A percentile compares a stretch with the other conserved stretches of the same genome.
Evolutionary conservation across 2,797 vertebrate species (phyloP).

Genomic region (Varecia variegata): DNA sequence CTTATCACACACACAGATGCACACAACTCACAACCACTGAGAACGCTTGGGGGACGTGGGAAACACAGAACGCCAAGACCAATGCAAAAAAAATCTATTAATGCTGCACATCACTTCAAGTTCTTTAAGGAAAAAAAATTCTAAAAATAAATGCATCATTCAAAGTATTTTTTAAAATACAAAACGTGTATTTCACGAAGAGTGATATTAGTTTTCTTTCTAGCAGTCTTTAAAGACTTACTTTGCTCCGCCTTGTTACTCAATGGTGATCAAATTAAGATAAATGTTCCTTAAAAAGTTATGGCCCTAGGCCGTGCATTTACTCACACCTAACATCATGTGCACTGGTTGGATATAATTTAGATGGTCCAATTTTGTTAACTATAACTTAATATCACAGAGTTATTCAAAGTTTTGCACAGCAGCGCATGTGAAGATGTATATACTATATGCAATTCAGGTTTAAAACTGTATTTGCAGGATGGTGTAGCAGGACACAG

Average conservation of each 20-base stretch:
- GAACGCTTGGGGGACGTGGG: background rate
- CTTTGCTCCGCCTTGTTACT: constrained; percentile 63
- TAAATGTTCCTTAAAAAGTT: constrained; percentile 36
- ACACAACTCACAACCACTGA: background rate
- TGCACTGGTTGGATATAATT: constrained; percentile 26
- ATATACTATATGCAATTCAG: constrained; percentile 54
- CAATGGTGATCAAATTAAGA: constrained; percentile 40
- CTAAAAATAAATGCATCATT: constrained; percentile 40
- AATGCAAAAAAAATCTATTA: constrained; percentile 22
- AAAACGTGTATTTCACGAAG: constrained; percentile 50
- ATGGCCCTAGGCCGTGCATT: constrained; percentile 45
- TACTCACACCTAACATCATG: constrained; percentile 48
- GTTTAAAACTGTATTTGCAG: background rate
- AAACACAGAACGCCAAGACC: background rate
- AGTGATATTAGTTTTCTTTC: constrained; percentile 11
- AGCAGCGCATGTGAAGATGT: constrained; percentile 42
- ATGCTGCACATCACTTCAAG: constrained; percentile 39
- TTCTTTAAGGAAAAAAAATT: constrained; percentile 49
- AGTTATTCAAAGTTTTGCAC: constrained; percentile 70
- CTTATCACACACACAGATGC: background rate
- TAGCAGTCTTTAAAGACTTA: constrained; percentile 34
- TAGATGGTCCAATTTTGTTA: constrained; percentile 40
- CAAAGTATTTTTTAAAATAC: constrained; percentile 51
- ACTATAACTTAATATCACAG: constrained; percentile 61
- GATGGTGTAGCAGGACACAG: constrained; percentile 29